Conservation (phyloP, 2,888 invertebrate species). For the Cephus sareptanus region DNA sequence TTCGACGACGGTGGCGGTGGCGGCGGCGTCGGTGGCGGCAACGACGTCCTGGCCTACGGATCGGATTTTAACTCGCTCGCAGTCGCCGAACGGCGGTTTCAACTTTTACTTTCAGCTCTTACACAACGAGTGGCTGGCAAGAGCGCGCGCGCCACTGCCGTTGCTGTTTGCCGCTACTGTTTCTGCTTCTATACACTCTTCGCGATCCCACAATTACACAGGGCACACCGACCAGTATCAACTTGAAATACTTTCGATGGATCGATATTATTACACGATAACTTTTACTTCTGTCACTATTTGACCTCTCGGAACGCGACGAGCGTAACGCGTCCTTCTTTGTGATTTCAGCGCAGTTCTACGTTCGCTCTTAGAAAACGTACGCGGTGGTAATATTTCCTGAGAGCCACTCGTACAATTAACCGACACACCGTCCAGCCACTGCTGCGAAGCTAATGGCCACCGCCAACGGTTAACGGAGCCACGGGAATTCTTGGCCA, state of each 20-base stretch:
- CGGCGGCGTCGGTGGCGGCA: conserved; percentile 50
- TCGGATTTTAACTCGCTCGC: conserved; percentile 28
- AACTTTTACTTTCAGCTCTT: conserved; percentile 67
- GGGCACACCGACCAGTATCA: not conserved
- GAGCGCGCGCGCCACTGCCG: conserved; percentile 25
- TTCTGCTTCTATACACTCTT: conserved; percentile 34
- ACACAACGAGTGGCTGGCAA: conserved; percentile 52
- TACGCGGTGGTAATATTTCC: not conserved
- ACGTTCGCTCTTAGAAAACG: not conserved
- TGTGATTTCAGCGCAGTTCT: not conserved
- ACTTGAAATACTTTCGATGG: not conserved
- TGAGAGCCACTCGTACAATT: not conserved
- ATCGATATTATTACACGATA: not conserved
- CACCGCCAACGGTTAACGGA: not conserved
- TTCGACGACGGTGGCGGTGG: conserved; percentile 52
- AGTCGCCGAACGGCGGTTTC: conserved; percentile 57
- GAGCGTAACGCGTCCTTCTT: conserved; percentile 19
- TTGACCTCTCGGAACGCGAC: conserved; percentile 48
- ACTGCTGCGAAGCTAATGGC: not conserved
- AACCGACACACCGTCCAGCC: not conserved
- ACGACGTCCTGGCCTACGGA: conserved; percentile 3
- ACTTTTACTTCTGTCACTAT: not conserved
- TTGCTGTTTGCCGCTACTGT: conserved; percentile 56
- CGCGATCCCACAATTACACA: not conserved
- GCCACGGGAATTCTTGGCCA: not conserved